Evolutionary conservation across 2,113 vertebrate species (phyloP).

Genomic region (Gila orcuttii): DNA sequence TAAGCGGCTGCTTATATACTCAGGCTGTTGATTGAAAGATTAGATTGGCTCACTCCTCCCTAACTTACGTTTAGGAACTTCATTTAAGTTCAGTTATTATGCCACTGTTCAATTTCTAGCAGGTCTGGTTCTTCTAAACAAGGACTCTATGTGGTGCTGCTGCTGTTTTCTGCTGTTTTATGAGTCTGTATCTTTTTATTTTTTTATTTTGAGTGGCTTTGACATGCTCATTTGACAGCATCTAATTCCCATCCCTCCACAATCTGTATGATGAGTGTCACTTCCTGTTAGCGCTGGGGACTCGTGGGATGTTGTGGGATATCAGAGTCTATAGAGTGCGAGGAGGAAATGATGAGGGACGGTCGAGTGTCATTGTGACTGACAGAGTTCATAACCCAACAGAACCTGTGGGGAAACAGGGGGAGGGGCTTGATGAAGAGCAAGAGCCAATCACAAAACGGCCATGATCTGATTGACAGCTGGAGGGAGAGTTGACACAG

Average conservation of each 20-base stretch:
- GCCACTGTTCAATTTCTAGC: not conserved
- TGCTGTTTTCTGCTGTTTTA: not conserved
- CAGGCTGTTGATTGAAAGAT: no score
- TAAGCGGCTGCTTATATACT: no score
- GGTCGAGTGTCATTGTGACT: not conserved
- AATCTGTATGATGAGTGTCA: conserved; percentile 21
- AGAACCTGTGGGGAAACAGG: not conserved
- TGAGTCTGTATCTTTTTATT: not conserved
- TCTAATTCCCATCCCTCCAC: not conserved
- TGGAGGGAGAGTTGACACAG: no score
- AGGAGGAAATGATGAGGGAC: conserved; percentile 4
- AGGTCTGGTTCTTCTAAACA: not conserved
- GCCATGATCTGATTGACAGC: not conserved
- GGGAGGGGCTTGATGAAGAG: not conserved
- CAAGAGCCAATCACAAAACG: not conserved
- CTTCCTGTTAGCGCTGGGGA: conserved; percentile 6
- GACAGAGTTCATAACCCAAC: conserved; percentile 11
- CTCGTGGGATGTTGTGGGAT: conserved; percentile 2
- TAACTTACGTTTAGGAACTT: no score
- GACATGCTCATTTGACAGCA: conserved; percentile 24
- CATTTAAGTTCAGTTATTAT: not conserved
- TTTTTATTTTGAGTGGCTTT: conserved; percentile 12
- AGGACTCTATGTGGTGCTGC: not conserved
- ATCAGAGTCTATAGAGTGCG: not conserved
- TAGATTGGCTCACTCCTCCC: no score